These are phyloP conservation scores for Plutella xylostella DNA, from an alignment of 2,888 invertebrate species.

Conservation along the genomic window DNA sequence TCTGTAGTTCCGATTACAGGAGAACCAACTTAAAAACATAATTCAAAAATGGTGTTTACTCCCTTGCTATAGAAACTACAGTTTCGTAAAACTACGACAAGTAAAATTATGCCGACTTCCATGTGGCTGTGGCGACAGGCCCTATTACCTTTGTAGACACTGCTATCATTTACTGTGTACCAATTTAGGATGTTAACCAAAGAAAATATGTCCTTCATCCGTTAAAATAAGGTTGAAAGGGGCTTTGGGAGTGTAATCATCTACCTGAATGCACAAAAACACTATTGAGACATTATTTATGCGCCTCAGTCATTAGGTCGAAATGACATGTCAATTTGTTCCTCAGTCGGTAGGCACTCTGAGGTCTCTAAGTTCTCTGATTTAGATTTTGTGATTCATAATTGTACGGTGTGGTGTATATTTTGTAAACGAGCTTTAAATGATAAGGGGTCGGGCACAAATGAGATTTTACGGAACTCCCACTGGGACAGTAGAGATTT, in stretches of 20 bases:
- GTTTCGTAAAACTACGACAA: neutral
- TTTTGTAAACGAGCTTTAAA: too few relatives aligned
- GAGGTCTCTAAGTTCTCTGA: too few relatives aligned
- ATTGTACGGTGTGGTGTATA: too few relatives aligned
- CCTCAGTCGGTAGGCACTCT: too few relatives aligned
- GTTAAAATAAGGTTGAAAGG: neutral
- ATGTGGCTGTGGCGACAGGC: constrained; percentile 41
- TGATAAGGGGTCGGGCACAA: too few relatives aligned
- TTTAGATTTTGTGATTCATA: too few relatives aligned
- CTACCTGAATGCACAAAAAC: constrained; percentile 7
- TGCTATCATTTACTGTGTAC: constrained; percentile 2
- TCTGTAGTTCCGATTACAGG: constrained; percentile 29
- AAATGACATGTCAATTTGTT: constrained; percentile 7
- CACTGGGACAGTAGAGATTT: too few relatives aligned
- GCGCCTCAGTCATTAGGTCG: constrained; percentile 3
- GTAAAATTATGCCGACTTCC: neutral
- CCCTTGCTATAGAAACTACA: too few relatives aligned
- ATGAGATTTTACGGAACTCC: too few relatives aligned
- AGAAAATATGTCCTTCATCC: neutral
- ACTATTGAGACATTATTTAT: constrained; percentile 7
- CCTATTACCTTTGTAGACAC: constrained; percentile 23
- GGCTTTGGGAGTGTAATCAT: neutral
- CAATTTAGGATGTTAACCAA: neutral
- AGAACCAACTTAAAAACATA: neutral
- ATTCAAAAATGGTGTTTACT: neutral